Base-by-base conservation (phyloP, 2,797 vertebrate genomes). In the Chelidonichthys spinosus region DNA sequence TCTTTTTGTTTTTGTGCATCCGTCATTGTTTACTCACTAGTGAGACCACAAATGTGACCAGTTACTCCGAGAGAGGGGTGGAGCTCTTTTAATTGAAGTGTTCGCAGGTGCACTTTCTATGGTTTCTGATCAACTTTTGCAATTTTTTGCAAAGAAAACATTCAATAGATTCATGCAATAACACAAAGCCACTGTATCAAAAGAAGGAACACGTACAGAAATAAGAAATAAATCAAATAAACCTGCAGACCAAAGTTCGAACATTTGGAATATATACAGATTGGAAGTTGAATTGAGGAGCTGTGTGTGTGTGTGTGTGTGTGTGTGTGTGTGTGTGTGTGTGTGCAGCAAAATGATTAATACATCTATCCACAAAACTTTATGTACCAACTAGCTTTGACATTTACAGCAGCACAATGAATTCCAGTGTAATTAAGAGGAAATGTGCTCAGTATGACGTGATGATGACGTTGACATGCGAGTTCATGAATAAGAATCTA, bases 341-440 rank as follows among this genome's bases (percentile, higher is more conserved):
- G n/a, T n/a, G n/a, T n/a, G 25, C 36, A 43, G 52, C 56, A 46
- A 50, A 70, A 39, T 58, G 9, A 78, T 73, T n/a, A 55, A 40
- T 14, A 78, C 69, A 43, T 74, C 67, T 6, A 56, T 66, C 61
- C 67, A 86, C 69, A 84, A 72, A 70, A 59, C 72, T 60, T 33
- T 69, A 35, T 62, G 56, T n/a, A 68, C 32, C 47, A 59, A 53
- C 44, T 39, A 56, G 44, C 60, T 0, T 76, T 35, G n/a, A 37
- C 35, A 70, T 83, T 82, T 76, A 84, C 84, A 81, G 68, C 44
- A 56, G 39, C 72, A 76, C 72, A 78, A 39, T 7, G 39, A 84
- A 74, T 14, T 66, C 3, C 13, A 62, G 2, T 58, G n/a, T 43
- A 15, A 40, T 49, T 3, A 36, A 40, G 44, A 67, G 9, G 50